Conservation (phyloP, 2,888 invertebrate genomes). For the Tachystola acroxantha region DNA sequence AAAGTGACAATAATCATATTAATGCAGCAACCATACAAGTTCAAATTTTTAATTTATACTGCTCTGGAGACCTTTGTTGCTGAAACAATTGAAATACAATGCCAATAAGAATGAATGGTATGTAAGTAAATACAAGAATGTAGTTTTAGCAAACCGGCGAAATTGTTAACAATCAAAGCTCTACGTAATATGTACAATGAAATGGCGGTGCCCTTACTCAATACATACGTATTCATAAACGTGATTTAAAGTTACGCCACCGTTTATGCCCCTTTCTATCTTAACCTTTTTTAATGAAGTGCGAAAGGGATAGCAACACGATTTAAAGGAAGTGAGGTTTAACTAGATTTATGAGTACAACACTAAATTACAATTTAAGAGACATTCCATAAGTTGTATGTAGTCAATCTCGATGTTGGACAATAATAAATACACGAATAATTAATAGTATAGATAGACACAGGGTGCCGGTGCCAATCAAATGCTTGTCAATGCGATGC, state of each 20-base stretch:
- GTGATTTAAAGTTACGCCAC: too few relatives aligned
- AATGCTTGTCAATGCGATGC: slow-evolving; percentile 25
- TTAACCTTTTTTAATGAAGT: too few relatives aligned
- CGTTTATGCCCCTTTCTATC: too few relatives aligned
- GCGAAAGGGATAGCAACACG: too few relatives aligned
- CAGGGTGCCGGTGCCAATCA: slow-evolving; percentile 32
- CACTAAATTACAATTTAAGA: background rate
- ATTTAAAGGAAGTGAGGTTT: too few relatives aligned
- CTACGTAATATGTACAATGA: slow-evolving; percentile 1
- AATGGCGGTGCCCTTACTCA: too few relatives aligned
- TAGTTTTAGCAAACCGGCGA: slow-evolving; percentile 15
- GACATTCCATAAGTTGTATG: slow-evolving; percentile 14
- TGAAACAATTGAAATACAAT: slow-evolving; percentile 68
- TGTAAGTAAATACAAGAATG: background rate
- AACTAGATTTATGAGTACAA: too few relatives aligned
- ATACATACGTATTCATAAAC: too few relatives aligned
- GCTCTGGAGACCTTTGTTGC: slow-evolving; percentile 54
- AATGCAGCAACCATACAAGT: background rate
- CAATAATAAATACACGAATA: background rate
- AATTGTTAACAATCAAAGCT: slow-evolving; percentile 1
- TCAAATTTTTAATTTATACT: slow-evolving; percentile 40
- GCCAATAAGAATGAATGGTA: slow-evolving; percentile 25
- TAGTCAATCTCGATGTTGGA: slow-evolving; percentile 9
- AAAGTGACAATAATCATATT: background rate
- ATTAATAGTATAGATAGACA: background rate